Evolutionary conservation across 1,140 invertebrate genomes (phyloP), one percentile per base, ranked within the genome.

Genomic region (Ceratosolen fusciceps): DNA sequence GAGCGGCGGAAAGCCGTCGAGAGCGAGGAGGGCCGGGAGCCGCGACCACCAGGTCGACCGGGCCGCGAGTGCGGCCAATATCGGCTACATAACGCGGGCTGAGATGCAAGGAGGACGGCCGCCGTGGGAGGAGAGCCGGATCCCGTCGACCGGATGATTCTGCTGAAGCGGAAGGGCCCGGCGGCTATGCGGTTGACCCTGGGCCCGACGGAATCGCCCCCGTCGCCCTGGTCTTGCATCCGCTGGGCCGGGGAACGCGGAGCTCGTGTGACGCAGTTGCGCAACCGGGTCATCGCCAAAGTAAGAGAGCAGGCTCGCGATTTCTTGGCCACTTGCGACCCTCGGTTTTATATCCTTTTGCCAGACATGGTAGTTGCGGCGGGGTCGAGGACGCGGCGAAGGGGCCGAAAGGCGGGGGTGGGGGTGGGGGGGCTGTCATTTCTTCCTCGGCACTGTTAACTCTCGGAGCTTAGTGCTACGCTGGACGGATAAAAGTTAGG

Each of bases 211-310:
- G 88, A 90, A 21, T 88, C 89, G 67, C 90, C 91, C 75, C 91
- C 91, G 65, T 90, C 90, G 1, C 89, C 90, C n/a, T 92, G 91
- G 91, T 85, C 86, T 62, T 88, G 86, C 74, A 89, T 90, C 67
- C 81, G 89, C n/a, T 87, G 85, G 83, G 77, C 83, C 71, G 83
- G 83, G 78, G 82, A 85, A 80, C 82, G 83, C 26, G 83, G 82
- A 58, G 78, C 76, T 62, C 83, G 83, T 78, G 84, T 83, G 67
- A 83, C 77, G 74, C 80, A 83, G 73, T 80, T 85, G 76, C 79
- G 80, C 71, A 83, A 85, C 75, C 84, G 82, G 80, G 84, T 86
- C 74, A 85, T 74, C 77, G 82, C 75, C 71, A 85, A 86, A 86
- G 83, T 84, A 86, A 85, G 82, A 62, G 4, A 7, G 2, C 19